Conservation (phyloP, 2,113 vertebrate species). For the Dunckerocampus dactyliophorus region DNA sequence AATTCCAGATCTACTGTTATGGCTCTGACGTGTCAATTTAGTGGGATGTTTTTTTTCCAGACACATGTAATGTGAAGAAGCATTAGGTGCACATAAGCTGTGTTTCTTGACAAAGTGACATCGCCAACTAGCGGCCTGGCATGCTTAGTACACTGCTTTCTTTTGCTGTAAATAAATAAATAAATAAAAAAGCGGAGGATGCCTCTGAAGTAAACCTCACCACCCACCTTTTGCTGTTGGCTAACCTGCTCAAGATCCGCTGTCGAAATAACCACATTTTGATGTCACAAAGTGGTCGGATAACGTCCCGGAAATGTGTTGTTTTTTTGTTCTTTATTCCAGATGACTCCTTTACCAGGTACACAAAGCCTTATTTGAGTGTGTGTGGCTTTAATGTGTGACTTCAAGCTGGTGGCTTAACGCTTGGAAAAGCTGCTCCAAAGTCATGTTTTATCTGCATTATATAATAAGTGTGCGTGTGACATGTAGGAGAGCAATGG, state of each 20-base stretch:
- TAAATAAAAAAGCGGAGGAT: slow-evolving; percentile 23
- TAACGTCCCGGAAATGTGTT: slow-evolving; percentile 48
- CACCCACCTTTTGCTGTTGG: slow-evolving; percentile 33
- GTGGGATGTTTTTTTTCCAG: too few relatives aligned
- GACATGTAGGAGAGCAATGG: not conserved
- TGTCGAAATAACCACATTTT: slow-evolving; percentile 42
- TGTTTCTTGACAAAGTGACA: too few relatives aligned
- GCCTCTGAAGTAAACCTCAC: slow-evolving; percentile 55
- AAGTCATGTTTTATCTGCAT: slow-evolving; percentile 4
- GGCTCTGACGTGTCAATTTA: too few relatives aligned
- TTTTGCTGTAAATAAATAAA: not conserved
- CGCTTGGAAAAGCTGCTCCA: slow-evolving; percentile 19
- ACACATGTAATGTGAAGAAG: too few relatives aligned
- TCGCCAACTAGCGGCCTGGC: not conserved
- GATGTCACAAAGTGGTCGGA: slow-evolving; percentile 36
- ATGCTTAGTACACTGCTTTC: not conserved
- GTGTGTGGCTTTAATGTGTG: slow-evolving; percentile 43
- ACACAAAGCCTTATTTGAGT: slow-evolving; percentile 41
- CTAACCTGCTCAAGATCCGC: slow-evolving; percentile 42
- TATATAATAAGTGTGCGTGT: not conserved
- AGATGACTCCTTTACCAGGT: slow-evolving; percentile 63
- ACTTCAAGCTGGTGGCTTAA: slow-evolving; percentile 41
- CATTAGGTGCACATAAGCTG: too few relatives aligned
- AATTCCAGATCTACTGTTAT: too few relatives aligned
- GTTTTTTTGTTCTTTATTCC: slow-evolving; percentile 48